Conservation (phyloP, 2,797 vertebrate genomes). For the Sebastes hubbsi region DNA sequence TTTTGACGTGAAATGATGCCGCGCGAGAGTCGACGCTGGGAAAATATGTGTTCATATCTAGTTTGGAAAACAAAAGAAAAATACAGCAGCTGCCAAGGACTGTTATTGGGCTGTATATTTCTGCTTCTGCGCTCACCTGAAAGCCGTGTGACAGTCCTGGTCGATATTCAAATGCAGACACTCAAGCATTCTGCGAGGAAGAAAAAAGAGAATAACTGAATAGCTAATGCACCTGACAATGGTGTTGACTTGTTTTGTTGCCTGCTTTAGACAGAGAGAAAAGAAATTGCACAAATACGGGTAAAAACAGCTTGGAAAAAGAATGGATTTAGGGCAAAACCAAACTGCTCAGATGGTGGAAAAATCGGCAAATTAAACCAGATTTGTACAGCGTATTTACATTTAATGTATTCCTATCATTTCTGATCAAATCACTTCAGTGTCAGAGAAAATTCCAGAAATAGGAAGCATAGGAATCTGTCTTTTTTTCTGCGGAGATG, state of each 20-base stretch:
- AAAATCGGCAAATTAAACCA: slow-evolving; percentile 34
- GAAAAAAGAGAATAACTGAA: slow-evolving; percentile 82
- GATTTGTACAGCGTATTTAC: slow-evolving; percentile 35
- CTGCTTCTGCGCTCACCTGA: slow-evolving; percentile 76
- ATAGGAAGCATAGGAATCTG: no score
- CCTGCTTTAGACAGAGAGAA: slow-evolving; percentile 44
- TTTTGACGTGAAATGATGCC: slow-evolving; percentile 53
- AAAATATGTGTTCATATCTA: slow-evolving; percentile 52
- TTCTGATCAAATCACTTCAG: slow-evolving; percentile 43
- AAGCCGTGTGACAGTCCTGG: slow-evolving; percentile 79
- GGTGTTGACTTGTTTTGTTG: slow-evolving; percentile 78
- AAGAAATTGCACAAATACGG: slow-evolving; percentile 42
- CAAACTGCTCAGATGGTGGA: not conserved
- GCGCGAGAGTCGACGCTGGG: slow-evolving; percentile 28
- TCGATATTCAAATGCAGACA: slow-evolving; percentile 79
- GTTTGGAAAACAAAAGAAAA: slow-evolving; percentile 72
- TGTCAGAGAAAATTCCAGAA: not conserved
- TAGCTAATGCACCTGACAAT: slow-evolving; percentile 78
- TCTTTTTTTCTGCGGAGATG: slow-evolving; percentile 12
- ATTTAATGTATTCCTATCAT: slow-evolving; percentile 33
- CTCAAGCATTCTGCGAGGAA: slow-evolving; percentile 69
- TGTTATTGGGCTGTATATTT: slow-evolving; percentile 78
- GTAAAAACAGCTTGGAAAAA: not conserved
- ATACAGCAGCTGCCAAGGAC: slow-evolving; percentile 63
- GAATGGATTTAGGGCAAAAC: slow-evolving; percentile 19